These are phyloP conservation scores for Brachypteracias leptosomus DNA, from an alignment of 2,113 vertebrate genomes.

Conservation along the genomic window DNA sequence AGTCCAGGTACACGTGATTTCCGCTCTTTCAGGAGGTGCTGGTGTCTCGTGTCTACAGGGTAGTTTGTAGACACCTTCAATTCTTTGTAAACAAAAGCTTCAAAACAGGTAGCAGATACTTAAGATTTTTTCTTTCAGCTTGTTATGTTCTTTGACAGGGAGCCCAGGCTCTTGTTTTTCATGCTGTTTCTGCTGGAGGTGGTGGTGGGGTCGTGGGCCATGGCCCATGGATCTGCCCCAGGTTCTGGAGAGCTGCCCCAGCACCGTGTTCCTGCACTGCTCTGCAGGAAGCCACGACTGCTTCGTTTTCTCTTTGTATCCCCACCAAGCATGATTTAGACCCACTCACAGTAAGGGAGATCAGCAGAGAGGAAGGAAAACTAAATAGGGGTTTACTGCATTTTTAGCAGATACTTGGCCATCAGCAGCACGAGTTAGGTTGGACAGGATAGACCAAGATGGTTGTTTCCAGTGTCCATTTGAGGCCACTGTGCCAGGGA, in stretches of 20 bases:
- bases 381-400: neutral
- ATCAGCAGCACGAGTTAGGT: neutral
- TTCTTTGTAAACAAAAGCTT: neutral
- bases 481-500: neutral
- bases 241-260: neutral
- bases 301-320: neutral
- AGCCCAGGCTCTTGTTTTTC: neutral
- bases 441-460: neutral
- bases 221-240: fast-evolving
- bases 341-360: neutral
- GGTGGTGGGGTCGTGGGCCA: fast-evolving
- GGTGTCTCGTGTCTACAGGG: fast-evolving
- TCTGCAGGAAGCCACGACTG: neutral
- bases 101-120: neutral
- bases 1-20: fast-evolving
- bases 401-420: neutral
- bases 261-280: neutral
- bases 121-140: neutral
- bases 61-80: too few species aligned
- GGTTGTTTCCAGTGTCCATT: neutral
- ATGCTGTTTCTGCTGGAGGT: neutral
- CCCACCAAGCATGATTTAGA: neutral
- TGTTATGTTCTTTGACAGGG: neutral
- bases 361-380: neutral
- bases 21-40: neutral